Conservation (phyloP, 2,888 invertebrate species). For the Amorpha juglandis region DNA sequence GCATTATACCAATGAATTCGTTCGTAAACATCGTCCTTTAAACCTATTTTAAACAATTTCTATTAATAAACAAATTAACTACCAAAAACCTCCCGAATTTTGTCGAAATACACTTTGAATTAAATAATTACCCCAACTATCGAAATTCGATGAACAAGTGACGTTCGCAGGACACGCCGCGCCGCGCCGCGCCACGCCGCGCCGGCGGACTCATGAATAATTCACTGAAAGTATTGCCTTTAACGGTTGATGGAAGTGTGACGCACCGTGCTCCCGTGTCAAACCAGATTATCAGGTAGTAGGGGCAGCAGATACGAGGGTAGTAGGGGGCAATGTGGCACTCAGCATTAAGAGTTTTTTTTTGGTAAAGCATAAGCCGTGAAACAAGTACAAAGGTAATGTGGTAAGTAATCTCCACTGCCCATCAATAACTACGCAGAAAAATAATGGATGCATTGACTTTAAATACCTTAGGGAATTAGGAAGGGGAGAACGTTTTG, state of each 20-base stretch:
- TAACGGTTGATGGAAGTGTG: neutral
- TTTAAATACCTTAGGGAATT: too few relatives aligned
- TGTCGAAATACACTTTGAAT: neutral
- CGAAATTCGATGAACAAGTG: slow-evolving; percentile 20
- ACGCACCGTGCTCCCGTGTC: slow-evolving; percentile 13
- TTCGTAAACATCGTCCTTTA: too few relatives aligned
- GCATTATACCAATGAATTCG: too few relatives aligned
- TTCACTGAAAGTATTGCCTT: slow-evolving; percentile 22
- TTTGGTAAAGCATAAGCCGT: too few relatives aligned
- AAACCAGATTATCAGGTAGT: slow-evolving; percentile 11
- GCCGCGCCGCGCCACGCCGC: neutral
- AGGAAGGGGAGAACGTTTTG: too few relatives aligned
- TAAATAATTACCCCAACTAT: slow-evolving; percentile 24
- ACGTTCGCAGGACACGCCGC: neutral
- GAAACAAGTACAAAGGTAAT: too few relatives aligned
- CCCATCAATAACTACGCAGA: too few relatives aligned
- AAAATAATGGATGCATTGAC: too few relatives aligned
- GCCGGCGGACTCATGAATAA: slow-evolving; percentile 20
- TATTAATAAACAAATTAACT: neutral
- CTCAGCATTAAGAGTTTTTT: too few relatives aligned
- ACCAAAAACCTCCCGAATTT: neutral
- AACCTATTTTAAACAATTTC: too few relatives aligned
- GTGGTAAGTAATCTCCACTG: too few relatives aligned
- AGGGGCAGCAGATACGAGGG: too few relatives aligned
- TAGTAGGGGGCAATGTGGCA: neutral